Evolutionary conservation across 2,113 vertebrate species (phyloP).

Genomic region (Eublepharis macularius): DNA sequence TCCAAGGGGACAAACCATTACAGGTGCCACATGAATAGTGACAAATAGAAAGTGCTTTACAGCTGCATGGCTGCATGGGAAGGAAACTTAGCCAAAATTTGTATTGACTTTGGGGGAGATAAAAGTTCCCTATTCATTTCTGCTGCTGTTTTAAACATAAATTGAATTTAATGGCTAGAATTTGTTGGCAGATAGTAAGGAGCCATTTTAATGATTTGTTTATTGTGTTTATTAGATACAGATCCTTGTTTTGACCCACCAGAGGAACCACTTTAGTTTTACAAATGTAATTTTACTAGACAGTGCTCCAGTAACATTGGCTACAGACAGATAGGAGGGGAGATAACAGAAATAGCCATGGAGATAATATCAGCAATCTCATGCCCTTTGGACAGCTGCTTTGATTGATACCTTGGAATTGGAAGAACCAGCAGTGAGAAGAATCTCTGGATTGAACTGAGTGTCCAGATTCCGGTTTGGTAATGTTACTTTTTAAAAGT

Average conservation of each 20-base stretch:
- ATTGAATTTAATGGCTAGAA: constrained; percentile 12
- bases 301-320: constrained; percentile 13
- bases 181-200: constrained; percentile 20
- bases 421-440: constrained; percentile 1
- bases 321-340: constrained; percentile 25
- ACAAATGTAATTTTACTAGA: constrained; percentile 32
- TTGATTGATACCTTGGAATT: constrained; percentile 38
- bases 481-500: not conserved
- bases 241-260: not conserved
- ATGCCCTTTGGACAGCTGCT: constrained; percentile 7
- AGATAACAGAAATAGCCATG: constrained; percentile 27
- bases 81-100: not conserved
- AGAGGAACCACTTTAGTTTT: constrained; percentile 38
- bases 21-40: not conserved
- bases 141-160: constrained; percentile 21
- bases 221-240: constrained; percentile 4
- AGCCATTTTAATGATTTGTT: constrained; percentile 31
- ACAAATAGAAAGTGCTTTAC: not conserved
- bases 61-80: not conserved
- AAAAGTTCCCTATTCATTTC: constrained; percentile 7
- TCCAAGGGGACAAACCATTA: not conserved
- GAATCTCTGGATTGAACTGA: not conserved
- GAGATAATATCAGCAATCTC: constrained; percentile 37
- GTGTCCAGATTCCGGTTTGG: not conserved
- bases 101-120: not conserved